Conservation (phyloP, 2,797 vertebrate species). For the Leucoraja ocellata region DNA sequence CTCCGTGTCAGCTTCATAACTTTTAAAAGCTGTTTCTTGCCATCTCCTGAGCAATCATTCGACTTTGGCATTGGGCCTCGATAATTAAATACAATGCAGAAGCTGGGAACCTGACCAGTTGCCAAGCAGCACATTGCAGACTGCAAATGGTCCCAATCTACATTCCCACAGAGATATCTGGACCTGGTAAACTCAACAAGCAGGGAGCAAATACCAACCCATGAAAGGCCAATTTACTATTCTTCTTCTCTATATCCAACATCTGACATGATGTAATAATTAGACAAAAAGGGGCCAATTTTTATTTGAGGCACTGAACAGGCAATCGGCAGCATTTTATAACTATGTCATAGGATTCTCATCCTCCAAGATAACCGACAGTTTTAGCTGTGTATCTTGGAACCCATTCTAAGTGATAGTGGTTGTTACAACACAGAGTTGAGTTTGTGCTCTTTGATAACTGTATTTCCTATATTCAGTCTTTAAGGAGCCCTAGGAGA, state of each 20-base stretch:
- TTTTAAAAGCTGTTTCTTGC: too few relatives aligned
- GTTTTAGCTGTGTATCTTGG: not conserved
- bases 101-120: not conserved
- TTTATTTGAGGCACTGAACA: not conserved
- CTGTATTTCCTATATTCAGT: too few relatives aligned
- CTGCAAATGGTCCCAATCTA: too few relatives aligned
- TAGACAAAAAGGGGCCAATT: not conserved
- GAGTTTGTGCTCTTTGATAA: too few relatives aligned
- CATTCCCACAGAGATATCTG: not conserved
- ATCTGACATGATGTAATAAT: not conserved
- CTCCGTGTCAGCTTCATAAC: too few relatives aligned
- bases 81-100: not conserved
- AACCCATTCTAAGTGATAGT: not conserved
- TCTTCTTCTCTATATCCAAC: not conserved
- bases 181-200: not conserved
- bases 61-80: too few relatives aligned
- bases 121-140: not conserved
- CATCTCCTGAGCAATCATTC: not conserved
- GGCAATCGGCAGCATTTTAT: too few relatives aligned
- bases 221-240: not conserved
- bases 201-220: not conserved
- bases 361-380: not conserved
- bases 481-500: too few relatives aligned
- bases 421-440: too few relatives aligned
- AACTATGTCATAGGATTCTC: not conserved